Evolutionary conservation across 92 coral and sea anemone species (phyloP).

Genomic region (Siderastrea siderea): DNA sequence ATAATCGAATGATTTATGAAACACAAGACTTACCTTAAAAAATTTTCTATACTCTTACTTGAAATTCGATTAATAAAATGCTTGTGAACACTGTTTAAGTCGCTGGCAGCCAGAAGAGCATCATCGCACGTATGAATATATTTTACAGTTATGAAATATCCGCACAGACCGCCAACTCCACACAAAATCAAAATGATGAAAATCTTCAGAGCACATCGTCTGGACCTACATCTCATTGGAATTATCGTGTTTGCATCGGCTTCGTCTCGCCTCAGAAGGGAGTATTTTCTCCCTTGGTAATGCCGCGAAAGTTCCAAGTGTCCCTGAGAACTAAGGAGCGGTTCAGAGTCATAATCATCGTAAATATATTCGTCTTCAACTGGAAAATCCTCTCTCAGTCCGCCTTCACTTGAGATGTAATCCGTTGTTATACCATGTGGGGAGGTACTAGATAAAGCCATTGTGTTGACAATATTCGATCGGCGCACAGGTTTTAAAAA

Average conservation of each 20-base stretch:
- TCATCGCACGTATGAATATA: constrained; percentile 2
- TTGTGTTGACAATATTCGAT: neutral
- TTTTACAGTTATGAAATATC: constrained; percentile 29
- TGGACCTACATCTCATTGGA: constrained; percentile 30
- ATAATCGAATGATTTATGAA: neutral
- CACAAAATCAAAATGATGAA: constrained; percentile 9
- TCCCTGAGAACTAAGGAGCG: constrained; percentile 29
- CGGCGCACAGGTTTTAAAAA: neutral
- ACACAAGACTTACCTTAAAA: constrained; percentile 23
- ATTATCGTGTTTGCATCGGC: constrained; percentile 28
- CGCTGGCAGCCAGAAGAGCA: neutral
- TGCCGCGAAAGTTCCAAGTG: constrained; percentile 27
- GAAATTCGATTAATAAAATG: constrained; percentile 11
- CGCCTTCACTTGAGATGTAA: constrained; percentile 21
- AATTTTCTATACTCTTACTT: constrained; percentile 7
- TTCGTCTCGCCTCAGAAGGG: constrained; percentile 21
- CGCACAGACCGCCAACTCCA: constrained; percentile 38
- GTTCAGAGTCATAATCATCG: constrained; percentile 55
- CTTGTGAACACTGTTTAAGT: constrained; percentile 4
- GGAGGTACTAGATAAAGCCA: constrained; percentile 10
- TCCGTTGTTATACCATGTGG: constrained; percentile 34
- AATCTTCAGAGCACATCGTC: constrained; percentile 15
- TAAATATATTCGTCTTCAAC: constrained; percentile 55
- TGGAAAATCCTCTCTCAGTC: constrained; percentile 27
- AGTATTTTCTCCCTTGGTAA: constrained; percentile 17